Conservation (phyloP, 2,797 vertebrate species). For the Acanthis flammea region DNA sequence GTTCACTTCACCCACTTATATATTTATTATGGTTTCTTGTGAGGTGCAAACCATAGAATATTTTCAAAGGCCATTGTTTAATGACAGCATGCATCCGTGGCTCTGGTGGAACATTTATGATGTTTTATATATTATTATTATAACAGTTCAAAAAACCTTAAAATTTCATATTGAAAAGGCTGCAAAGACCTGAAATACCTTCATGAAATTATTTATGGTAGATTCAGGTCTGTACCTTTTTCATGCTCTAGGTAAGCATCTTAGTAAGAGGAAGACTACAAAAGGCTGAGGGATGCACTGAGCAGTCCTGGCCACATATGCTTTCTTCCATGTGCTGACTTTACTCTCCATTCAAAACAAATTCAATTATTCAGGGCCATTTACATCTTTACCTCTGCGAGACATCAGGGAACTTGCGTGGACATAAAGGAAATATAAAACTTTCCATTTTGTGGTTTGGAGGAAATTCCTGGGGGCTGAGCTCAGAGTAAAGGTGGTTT, state of each 20-base stretch:
- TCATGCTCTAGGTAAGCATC: background rate
- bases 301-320: background rate
- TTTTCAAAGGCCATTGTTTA: background rate
- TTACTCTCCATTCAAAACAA: background rate
- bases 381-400: background rate
- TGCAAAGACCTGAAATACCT: background rate
- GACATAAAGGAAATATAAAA: background rate
- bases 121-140: background rate
- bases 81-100: background rate
- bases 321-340: background rate
- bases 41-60: background rate
- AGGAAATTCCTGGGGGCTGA: background rate
- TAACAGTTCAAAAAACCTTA: background rate
- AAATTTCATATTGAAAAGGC: background rate
- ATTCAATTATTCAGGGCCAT: background rate
- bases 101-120: background rate
- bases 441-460: background rate
- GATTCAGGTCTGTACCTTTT: background rate
- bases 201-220: background rate
- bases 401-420: background rate
- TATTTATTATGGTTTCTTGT: background rate
- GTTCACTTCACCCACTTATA: background rate
- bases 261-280: background rate
- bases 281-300: background rate
- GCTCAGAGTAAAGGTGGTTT: background rate